Conservation (phyloP, 2,113 vertebrate species). For the Charadrius vociferus region DNA sequence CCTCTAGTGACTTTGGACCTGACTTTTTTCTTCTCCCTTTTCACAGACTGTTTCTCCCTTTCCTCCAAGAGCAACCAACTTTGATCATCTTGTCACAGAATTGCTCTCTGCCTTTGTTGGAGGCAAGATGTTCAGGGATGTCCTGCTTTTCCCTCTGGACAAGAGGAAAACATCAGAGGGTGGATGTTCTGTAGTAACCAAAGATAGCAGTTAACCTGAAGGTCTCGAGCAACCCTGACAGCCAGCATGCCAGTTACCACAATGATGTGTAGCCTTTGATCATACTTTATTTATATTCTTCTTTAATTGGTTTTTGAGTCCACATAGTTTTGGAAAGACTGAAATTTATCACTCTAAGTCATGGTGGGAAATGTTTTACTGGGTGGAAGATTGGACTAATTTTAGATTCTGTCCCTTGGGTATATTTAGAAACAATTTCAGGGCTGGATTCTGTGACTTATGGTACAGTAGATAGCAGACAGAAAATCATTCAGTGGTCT, state of each 20-base stretch:
- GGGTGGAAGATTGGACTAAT: background rate
- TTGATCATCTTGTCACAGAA: background rate
- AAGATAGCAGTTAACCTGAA: background rate
- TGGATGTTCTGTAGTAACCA: background rate
- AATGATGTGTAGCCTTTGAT: background rate
- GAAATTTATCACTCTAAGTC: background rate
- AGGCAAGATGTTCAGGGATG: background rate
- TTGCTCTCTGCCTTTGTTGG: background rate
- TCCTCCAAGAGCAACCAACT: background rate
- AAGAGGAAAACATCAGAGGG: background rate
- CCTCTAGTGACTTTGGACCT: background rate
- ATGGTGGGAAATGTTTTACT: background rate
- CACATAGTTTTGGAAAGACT: background rate
- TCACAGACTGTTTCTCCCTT: background rate
- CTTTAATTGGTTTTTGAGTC: slow-evolving; percentile 1
- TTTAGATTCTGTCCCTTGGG: background rate
- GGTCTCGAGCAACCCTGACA: background rate
- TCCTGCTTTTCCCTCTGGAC: background rate
- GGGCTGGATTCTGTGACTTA: background rate
- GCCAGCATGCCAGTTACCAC: background rate
- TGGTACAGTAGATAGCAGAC: background rate
- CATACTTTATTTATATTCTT: background rate
- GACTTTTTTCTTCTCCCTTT: background rate
- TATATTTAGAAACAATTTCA: slow-evolving; percentile 8
- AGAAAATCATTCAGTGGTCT: background rate